These are phyloP conservation scores for Barbus barbus DNA, from an alignment of 2,113 vertebrate species.

Conservation along the genomic window DNA sequence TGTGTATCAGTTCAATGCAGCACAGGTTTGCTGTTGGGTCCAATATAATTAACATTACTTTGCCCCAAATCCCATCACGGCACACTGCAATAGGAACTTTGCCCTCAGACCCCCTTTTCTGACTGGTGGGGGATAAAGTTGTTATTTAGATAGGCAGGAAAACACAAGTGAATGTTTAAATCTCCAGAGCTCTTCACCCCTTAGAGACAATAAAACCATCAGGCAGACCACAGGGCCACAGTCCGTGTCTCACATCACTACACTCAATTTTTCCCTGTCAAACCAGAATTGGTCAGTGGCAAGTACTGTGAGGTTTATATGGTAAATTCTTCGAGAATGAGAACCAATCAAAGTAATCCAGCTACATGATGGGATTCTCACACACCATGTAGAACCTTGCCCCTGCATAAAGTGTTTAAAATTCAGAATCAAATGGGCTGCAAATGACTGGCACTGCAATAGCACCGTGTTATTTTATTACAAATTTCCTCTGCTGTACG, in stretches of 20 bases:
- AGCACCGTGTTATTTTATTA: neutral
- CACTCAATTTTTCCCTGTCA: constrained; percentile 9
- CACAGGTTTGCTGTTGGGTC: neutral
- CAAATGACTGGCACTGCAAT: neutral
- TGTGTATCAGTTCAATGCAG: neutral
- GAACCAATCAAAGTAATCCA: constrained; percentile 36
- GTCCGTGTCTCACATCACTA: constrained; percentile 21
- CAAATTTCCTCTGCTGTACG: neutral
- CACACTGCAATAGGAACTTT: neutral
- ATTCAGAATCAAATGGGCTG: neutral
- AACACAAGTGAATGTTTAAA: neutral
- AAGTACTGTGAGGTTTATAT: constrained; percentile 10
- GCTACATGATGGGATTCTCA: constrained; percentile 6
- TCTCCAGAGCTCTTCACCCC: neutral
- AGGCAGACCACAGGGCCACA: neutral
- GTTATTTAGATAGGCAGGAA: neutral
- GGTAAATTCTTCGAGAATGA: constrained; percentile 22
- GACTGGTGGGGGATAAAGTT: neutral
- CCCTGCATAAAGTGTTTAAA: neutral
- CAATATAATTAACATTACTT: neutral
- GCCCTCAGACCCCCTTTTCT: neutral
- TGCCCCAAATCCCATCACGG: neutral
- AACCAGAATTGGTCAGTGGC: neutral
- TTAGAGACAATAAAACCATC: neutral
- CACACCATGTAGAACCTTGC: neutral